Percentiles rank a stretch among this genome's conserved stretches.
These are phyloP conservation scores for Mobula hypostoma DNA, from an alignment of 2,113 vertebrate genomes.

Conservation along the genomic window DNA sequence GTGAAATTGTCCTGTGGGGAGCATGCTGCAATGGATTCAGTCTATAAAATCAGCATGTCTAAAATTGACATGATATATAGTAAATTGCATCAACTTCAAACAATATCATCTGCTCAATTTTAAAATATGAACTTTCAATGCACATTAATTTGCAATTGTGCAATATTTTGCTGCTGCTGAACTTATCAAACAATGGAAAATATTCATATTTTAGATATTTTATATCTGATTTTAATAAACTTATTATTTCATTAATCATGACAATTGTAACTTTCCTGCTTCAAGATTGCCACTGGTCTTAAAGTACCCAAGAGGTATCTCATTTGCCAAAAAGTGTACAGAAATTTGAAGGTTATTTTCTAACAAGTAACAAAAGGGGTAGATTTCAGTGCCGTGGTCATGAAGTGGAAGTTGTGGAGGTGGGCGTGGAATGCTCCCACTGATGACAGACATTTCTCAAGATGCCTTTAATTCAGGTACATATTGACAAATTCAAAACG, in stretches of 20 bases:
- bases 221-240: not conserved
- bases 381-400: not conserved
- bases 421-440: too few relatives aligned
- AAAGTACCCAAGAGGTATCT: not conserved
- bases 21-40: not conserved
- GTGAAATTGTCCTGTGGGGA: not conserved
- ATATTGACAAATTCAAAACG: not conserved
- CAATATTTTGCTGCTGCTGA: not conserved
- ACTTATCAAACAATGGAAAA: not conserved
- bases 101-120: not conserved
- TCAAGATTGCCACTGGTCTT: not conserved
- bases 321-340: not conserved
- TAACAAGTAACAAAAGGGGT: not conserved
- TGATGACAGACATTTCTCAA: not conserved
- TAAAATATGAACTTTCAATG: not conserved
- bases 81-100: constrained; percentile 3
- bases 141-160: not conserved
- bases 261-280: not conserved
- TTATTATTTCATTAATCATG: not conserved
- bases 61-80: not conserved
- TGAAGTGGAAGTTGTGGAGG: too few relatives aligned
- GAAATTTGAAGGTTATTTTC: not conserved
- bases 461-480: not conserved
- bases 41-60: not conserved
- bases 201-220: not conserved